Evolutionary conservation across 2,113 vertebrate genomes (phyloP).

Genomic region (Pelodiscus sinensis): DNA sequence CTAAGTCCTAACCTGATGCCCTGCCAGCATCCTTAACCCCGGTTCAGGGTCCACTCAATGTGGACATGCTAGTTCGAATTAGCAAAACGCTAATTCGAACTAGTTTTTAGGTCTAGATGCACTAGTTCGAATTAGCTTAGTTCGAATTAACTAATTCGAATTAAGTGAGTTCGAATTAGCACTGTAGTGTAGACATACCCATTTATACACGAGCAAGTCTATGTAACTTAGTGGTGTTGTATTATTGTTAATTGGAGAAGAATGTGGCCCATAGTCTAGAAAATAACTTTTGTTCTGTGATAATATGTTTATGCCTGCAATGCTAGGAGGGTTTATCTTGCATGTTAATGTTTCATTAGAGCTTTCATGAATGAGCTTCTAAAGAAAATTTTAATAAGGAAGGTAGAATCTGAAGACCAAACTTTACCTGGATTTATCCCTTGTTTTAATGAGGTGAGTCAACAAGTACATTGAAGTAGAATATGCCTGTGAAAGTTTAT

Average conservation of each 20-base stretch:
- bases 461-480: neutral
- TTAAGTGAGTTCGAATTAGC: too few relatives aligned
- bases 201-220: neutral
- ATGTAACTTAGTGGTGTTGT: neutral
- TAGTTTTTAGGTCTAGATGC: too few relatives aligned
- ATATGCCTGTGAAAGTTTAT: neutral
- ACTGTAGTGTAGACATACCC: too few relatives aligned
- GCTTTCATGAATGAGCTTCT: too few relatives aligned
- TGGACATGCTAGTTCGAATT: too few relatives aligned
- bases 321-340: neutral
- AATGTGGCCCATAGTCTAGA: neutral
- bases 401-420: neutral
- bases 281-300: neutral
- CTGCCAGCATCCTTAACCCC: too few relatives aligned
- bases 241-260: neutral
- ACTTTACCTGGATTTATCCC: neutral
- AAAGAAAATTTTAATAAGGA: neutral
- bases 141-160: too few relatives aligned
- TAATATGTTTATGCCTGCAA: neutral
- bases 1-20: too few relatives aligned
- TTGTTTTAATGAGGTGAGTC: neutral
- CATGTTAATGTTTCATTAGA: neutral
- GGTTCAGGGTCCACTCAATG: too few relatives aligned
- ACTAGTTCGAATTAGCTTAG: too few relatives aligned
- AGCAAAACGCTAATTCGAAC: too few relatives aligned